Percentiles rank a stretch among this genome's conserved stretches.
phyloP scores from a whole-genome alignment of 2,797 vertebrate genomes.

The Xenopus petersii region DNA sequence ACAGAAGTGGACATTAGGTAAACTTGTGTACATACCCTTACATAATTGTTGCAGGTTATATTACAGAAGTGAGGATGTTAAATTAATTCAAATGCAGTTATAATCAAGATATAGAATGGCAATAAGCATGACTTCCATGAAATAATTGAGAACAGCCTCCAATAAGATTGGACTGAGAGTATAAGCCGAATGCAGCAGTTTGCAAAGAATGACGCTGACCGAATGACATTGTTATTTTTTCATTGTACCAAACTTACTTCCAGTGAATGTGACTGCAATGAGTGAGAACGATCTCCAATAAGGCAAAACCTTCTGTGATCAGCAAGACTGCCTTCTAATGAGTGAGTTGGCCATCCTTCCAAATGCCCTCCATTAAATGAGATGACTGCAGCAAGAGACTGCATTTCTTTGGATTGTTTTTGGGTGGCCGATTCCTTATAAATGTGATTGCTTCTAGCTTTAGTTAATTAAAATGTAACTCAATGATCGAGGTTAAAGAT shows the following conservation, averaged over 20 bases:
- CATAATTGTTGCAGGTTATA: background rate
- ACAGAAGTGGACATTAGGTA: conserved; percentile 5
- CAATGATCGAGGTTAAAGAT: no score
- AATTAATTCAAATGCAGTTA: background rate
- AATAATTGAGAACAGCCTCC: background rate
- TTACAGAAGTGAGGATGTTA: background rate
- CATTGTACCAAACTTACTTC: background rate
- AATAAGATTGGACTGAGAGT: background rate
- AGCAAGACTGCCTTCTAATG: background rate
- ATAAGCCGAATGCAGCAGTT: background rate
- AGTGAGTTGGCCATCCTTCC: background rate
- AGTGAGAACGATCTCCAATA: background rate
- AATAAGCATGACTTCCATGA: background rate
- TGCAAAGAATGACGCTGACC: background rate
- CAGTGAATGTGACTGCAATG: background rate
- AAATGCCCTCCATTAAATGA: background rate
- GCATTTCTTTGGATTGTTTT: background rate
- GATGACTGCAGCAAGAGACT: background rate
- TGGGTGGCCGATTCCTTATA: no score
- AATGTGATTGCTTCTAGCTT: no score
- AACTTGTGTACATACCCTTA: background rate
- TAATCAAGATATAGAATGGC: background rate
- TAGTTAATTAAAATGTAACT: no score
- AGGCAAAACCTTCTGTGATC: background rate
- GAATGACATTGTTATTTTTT: no score